A percentile compares a stretch with the other conserved stretches of the same genome.
Conservation (phyloP, 2,797 vertebrate genomes). For the Pipistrellus pipistrellus region DNA sequence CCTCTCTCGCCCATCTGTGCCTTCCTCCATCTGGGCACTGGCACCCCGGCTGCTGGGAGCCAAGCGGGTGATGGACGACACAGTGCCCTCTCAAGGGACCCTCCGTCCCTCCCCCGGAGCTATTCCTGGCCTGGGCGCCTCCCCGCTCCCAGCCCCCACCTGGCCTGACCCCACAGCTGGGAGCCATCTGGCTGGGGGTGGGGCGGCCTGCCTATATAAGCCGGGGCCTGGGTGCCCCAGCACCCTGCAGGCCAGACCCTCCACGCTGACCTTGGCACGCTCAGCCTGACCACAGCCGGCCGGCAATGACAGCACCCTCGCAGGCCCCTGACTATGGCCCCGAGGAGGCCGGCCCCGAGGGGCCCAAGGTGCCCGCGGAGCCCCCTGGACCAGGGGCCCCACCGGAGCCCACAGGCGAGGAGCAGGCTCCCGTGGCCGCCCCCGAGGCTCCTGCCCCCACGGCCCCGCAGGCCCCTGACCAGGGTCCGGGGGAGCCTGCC, state of each 20-base stretch:
- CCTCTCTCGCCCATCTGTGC: neutral
- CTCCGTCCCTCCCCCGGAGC: conserved; percentile 74
- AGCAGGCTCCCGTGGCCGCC: neutral
- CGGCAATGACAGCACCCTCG: conserved; percentile 42
- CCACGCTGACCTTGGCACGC: neutral
- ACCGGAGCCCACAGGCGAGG: neutral
- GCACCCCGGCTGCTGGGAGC: conserved; percentile 10
- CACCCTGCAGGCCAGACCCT: conserved; percentile 52
- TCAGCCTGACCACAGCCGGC: neutral
- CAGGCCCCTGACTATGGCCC: neutral
- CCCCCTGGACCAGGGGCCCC: neutral
- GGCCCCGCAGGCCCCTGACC: neutral
- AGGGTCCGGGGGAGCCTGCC: neutral
- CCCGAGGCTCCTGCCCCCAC: neutral
- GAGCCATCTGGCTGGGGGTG: conserved; percentile 73
- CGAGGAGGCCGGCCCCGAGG: neutral
- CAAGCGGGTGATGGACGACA: conserved; percentile 18
- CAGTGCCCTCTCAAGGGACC: conserved; percentile 57
- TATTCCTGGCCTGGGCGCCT: conserved; percentile 79
- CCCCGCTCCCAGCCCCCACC: conserved; percentile 69
- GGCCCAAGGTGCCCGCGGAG: conserved; percentile 28
- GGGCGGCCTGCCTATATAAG: conserved; percentile 81
- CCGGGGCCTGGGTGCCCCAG: neutral
- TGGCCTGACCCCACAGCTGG: conserved; percentile 85
- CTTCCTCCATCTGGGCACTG: conserved; percentile 38